Percentiles rank a stretch among this genome's conserved stretches.
Conservation (phyloP, 2,888 invertebrate species). For the Rapana venosa region DNA sequence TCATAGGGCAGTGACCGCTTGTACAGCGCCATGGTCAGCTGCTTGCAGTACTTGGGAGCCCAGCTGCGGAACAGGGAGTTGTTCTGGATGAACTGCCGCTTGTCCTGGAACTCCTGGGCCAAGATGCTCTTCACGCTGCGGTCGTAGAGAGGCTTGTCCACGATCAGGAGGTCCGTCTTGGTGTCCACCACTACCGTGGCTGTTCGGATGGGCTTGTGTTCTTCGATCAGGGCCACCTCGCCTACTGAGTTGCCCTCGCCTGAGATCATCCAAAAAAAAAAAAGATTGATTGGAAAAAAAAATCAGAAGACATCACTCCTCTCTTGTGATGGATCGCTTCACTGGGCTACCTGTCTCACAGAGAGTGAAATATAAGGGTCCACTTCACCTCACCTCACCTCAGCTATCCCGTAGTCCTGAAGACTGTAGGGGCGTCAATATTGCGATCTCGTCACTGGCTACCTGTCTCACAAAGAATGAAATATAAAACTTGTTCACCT, state of each 20-base stretch:
- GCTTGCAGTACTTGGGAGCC: slow-evolving; percentile 76
- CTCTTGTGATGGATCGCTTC: no score
- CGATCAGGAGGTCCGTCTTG: slow-evolving; percentile 73
- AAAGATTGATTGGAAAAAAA: no score
- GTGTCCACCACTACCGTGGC: slow-evolving; percentile 76
- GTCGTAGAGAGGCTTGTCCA: slow-evolving; percentile 75
- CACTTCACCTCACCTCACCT: no score
- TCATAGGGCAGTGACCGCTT: slow-evolving; percentile 73
- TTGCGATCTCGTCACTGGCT: no score
- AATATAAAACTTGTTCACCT: no score
- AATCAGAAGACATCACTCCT: no score
- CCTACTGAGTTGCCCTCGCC: slow-evolving; percentile 76
- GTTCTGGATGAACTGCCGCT: slow-evolving; percentile 69
- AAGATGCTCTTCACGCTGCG: slow-evolving; percentile 74
- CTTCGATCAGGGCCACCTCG: slow-evolving; percentile 76
- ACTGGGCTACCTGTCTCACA: no score
- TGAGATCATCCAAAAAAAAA: slow-evolving; percentile 47
- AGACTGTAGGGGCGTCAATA: no score
- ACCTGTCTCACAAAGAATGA: no score
- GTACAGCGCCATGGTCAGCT: slow-evolving; percentile 77
- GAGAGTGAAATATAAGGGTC: no score
- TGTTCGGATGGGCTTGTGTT: slow-evolving; percentile 72
- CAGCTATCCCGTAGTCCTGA: no score
- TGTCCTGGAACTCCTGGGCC: slow-evolving; percentile 75
- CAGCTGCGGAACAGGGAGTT: slow-evolving; percentile 73